Conservation (phyloP, 2,797 vertebrate genomes). For the Oceanodroma leucorhoa region DNA sequence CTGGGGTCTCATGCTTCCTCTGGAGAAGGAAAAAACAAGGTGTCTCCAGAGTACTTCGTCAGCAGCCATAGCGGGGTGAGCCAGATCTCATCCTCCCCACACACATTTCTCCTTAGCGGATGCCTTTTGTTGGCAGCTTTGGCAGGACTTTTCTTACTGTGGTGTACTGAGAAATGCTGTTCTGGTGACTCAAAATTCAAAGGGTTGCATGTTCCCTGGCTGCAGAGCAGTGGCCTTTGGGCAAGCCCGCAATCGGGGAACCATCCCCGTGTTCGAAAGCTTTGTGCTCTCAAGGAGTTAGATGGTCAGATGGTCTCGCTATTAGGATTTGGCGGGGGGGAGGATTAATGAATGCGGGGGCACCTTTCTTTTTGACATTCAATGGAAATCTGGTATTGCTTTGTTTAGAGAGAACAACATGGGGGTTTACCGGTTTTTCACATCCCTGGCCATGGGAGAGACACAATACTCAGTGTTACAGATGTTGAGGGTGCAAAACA, state of each 20-base stretch:
- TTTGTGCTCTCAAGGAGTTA: background rate
- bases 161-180: background rate
- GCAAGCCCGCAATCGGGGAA: background rate
- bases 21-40: background rate
- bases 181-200: background rate
- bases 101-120: background rate
- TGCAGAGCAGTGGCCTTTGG: background rate
- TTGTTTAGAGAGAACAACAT: background rate
- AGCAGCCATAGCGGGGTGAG: background rate
- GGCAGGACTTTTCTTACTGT: background rate
- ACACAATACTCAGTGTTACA: background rate
- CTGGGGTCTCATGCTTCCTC: accelerated
- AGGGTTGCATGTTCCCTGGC: background rate
- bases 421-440: background rate
- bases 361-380: background rate
- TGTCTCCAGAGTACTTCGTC: background rate
- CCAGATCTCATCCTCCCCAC: too few species aligned
- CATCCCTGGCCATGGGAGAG: background rate
- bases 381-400: background rate
- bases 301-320: background rate
- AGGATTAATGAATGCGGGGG: accelerated
- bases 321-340: background rate
- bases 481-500: too few species aligned
- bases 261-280: accelerated
- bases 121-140: background rate